These are phyloP conservation scores for Cyanocitta stelleri DNA, from an alignment of 2,113 vertebrate species.

Conservation along the genomic window DNA sequence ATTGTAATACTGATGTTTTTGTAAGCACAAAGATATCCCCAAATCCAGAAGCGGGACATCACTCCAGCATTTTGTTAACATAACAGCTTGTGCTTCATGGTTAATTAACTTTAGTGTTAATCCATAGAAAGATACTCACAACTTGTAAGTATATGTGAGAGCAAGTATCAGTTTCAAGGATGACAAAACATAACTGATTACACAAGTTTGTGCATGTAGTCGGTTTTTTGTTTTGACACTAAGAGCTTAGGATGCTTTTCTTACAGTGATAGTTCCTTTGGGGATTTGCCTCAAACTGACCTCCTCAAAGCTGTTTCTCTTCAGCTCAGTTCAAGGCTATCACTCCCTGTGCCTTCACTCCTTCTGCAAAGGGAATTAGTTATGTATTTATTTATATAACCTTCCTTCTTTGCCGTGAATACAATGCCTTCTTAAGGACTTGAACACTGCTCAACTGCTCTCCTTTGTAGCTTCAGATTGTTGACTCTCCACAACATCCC, in stretches of 20 bases:
- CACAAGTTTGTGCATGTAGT: background rate
- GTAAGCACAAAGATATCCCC: background rate
- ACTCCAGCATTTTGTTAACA: background rate
- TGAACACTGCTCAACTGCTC: background rate
- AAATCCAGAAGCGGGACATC: background rate
- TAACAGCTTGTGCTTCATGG: background rate
- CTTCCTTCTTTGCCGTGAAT: background rate
- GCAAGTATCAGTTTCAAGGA: background rate
- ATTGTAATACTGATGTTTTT: fast-evolving
- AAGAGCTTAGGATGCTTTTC: background rate
- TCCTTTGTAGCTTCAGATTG: background rate
- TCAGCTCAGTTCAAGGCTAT: background rate
- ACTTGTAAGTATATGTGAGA: background rate
- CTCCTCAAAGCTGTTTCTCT: background rate
- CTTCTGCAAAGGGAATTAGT: background rate
- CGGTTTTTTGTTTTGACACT: background rate
- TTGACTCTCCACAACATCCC: background rate
- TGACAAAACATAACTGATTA: background rate
- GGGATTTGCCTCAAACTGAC: background rate
- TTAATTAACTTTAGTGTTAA: background rate
- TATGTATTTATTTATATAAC: background rate
- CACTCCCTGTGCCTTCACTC: background rate
- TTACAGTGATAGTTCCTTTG: background rate
- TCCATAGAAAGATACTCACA: background rate
- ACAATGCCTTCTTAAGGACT: background rate